A percentile compares a stretch with the other conserved stretches of the same genome.
Evolutionary conservation across 1,140 invertebrate genomes (phyloP).

Genomic region (Hylaeus anthracinus): DNA sequence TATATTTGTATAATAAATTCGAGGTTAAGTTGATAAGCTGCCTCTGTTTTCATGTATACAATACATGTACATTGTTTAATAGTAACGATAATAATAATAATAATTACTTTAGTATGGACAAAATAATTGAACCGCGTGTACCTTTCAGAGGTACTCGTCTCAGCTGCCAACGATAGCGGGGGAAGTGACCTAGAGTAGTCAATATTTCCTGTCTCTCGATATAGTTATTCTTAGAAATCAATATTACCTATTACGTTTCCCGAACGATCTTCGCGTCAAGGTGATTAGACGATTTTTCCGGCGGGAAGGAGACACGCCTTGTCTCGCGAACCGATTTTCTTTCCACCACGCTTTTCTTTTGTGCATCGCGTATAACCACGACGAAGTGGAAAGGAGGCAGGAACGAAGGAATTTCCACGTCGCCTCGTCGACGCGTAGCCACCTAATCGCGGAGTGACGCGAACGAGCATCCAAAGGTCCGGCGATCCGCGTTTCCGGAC

Average conservation of each 20-base stretch:
- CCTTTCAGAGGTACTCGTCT: too few species aligned
- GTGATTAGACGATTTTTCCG: background rate
- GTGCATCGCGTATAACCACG: background rate
- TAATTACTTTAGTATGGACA: too few species aligned
- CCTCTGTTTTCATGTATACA: too few species aligned
- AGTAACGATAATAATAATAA: too few species aligned
- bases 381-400: too few species aligned
- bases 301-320: background rate
- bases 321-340: background rate
- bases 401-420: slow-evolving; percentile 11
- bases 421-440: background rate
- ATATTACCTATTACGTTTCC: background rate
- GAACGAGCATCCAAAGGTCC: background rate
- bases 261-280: background rate
- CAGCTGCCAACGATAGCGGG: too few species aligned
- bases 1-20: too few species aligned
- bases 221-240: background rate
- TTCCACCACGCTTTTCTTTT: background rate
- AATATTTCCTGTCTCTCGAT: background rate
- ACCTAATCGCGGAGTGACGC: background rate
- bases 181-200: background rate
- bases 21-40: too few species aligned
- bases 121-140: too few species aligned
- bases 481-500: background rate
- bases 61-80: too few species aligned